Conservation (phyloP, 1,140 invertebrate genomes). For the Scaptomyza hsui region DNA sequence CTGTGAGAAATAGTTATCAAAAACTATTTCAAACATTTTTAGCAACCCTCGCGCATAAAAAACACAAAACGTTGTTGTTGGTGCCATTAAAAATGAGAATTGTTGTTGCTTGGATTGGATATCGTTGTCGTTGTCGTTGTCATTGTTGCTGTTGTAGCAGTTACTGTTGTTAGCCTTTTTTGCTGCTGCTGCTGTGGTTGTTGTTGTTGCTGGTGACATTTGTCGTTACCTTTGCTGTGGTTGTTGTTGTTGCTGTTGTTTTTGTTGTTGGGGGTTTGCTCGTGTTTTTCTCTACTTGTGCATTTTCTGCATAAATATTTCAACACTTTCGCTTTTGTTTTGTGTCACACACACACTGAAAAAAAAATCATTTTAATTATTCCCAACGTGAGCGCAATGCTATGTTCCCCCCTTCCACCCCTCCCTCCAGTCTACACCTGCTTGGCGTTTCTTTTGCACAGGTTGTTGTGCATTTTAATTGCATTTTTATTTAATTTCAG, state of each 20-base stretch:
- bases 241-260: slow-evolving; percentile 26
- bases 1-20: not conserved
- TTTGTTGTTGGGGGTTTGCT: slow-evolving; percentile 7
- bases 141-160: slow-evolving; percentile 29
- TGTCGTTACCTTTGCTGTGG: slow-evolving; percentile 17
- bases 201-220: slow-evolving; percentile 8
- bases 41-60: slow-evolving; percentile 31
- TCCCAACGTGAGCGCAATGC: slow-evolving; percentile 57
- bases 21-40: slow-evolving; percentile 17
- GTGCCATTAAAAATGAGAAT: slow-evolving; percentile 68
- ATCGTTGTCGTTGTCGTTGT: slow-evolving; percentile 32
- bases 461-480: slow-evolving; percentile 76
- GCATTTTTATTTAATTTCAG: slow-evolving; percentile 78
- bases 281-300: slow-evolving; percentile 50
- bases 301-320: slow-evolving; percentile 82
- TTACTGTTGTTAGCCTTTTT: slow-evolving; percentile 39
- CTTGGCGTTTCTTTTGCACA: slow-evolving; percentile 22
- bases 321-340: slow-evolving; percentile 83
- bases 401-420: slow-evolving; percentile 8
- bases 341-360: slow-evolving; percentile 42
- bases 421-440: not conserved
- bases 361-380: slow-evolving; percentile 75
- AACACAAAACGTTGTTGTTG: slow-evolving; percentile 8
- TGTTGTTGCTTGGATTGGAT: slow-evolving; percentile 39
- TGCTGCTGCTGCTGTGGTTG: slow-evolving; percentile 28